Evolutionary conservation across 2,888 invertebrate genomes (phyloP).

Genomic region (Lagria hirta): DNA sequence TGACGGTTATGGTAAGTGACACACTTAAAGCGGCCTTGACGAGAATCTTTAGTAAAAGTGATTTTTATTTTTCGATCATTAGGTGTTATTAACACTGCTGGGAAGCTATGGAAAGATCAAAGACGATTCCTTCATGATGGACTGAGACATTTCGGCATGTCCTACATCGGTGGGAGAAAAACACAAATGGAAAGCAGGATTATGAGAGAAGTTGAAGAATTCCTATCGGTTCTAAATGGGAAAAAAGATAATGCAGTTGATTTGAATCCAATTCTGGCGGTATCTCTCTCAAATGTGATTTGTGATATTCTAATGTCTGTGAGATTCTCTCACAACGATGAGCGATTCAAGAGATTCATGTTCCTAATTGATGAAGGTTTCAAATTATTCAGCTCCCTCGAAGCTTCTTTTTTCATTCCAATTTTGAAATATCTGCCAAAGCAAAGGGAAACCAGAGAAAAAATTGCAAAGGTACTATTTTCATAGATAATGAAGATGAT

Average conservation of each 20-base stretch:
- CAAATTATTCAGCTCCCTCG: conserved; percentile 79
- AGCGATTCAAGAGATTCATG: conserved; percentile 77
- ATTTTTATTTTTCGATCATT: too few relatives aligned
- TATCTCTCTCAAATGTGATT: conserved; percentile 87
- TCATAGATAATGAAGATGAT: background rate
- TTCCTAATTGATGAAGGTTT: conserved; percentile 90
- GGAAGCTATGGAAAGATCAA: conserved; percentile 88
- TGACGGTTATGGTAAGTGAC: conserved; percentile 84
- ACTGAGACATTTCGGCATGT: conserved; percentile 84
- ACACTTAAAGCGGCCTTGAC: conserved; percentile 49
- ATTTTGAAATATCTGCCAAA: conserved; percentile 67
- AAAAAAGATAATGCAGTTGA: conserved; percentile 71
- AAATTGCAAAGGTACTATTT: conserved; percentile 61
- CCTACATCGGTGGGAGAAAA: conserved; percentile 77
- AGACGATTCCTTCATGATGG: conserved; percentile 84
- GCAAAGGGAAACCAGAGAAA: conserved; percentile 56
- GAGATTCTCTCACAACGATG: conserved; percentile 76
- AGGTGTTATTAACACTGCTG: conserved; percentile 90
- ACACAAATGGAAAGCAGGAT: conserved; percentile 82
- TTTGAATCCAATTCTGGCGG: conserved; percentile 73
- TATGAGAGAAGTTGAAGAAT: conserved; percentile 77
- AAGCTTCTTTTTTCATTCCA: conserved; percentile 82
- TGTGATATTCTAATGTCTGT: conserved; percentile 89
- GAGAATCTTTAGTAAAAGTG: conserved; percentile 49
- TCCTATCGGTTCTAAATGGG: conserved; percentile 66